Evolutionary conservation across 2,113 vertebrate species (phyloP).

Genomic region (Coturnix japonica): DNA sequence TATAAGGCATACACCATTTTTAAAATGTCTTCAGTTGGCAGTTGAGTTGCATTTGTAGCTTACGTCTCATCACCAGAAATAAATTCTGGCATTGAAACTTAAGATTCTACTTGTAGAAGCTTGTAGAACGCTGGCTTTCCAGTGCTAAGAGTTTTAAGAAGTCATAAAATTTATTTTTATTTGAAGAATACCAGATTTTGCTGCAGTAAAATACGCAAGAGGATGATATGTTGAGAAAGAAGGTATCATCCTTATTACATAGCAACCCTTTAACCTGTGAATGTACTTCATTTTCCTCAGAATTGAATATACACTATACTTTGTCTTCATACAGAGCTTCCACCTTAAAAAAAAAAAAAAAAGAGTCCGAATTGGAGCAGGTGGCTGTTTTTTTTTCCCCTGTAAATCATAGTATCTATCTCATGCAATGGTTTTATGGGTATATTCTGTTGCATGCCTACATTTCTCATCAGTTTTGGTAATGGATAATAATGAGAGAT

Average conservation of each 20-base stretch:
- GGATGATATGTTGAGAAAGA: not conserved
- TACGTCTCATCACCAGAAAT: not conserved
- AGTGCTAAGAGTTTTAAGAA: not conserved
- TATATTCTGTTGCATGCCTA: not conserved
- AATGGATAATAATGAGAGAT: not conserved
- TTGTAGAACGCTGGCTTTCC: not conserved
- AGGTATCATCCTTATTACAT: not conserved
- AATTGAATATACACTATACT: not conserved
- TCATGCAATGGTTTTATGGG: not conserved
- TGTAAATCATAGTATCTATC: not conserved
- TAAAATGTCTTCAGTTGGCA: not conserved
- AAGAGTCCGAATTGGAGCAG: not conserved
- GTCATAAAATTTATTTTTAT: not conserved
- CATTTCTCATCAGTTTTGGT: not conserved
- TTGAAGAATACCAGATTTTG: not conserved
- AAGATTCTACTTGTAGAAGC: not conserved
- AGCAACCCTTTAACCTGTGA: conserved; percentile 10
- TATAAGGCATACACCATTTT: not conserved
- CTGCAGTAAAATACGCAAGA: not conserved
- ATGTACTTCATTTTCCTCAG: not conserved
- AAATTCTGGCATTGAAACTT: not conserved
- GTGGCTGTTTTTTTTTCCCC: not conserved
- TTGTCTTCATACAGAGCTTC: not conserved
- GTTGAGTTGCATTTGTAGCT: not conserved
- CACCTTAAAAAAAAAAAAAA: not conserved